These are phyloP conservation scores for Spheniscus mendiculus DNA, from an alignment of 2,113 vertebrate genomes.

Conservation along the genomic window DNA sequence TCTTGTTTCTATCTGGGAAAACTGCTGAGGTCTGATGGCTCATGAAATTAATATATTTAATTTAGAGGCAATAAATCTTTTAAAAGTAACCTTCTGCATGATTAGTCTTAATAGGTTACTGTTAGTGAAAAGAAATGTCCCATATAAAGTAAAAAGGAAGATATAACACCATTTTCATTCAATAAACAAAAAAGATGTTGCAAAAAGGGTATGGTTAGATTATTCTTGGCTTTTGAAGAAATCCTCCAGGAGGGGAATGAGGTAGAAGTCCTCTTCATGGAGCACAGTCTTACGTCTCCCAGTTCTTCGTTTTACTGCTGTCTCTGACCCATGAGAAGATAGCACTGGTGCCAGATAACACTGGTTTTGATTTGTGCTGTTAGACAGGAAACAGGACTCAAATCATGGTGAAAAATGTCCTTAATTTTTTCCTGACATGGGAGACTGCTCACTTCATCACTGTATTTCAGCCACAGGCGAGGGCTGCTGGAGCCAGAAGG, in stretches of 20 bases:
- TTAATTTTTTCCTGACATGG: not conserved
- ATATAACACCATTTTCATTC: not conserved
- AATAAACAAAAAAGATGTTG: not conserved
- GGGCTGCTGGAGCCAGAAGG: not conserved
- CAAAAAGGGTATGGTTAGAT: not conserved
- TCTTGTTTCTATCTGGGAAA: not conserved
- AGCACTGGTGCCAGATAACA: not conserved
- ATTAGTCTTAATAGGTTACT: not conserved
- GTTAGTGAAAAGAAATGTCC: not conserved
- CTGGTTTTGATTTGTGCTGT: not conserved
- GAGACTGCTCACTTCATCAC: not conserved
- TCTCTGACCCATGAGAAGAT: not conserved
- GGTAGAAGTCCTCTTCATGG: not conserved
- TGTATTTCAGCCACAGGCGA: rapidly evolving
- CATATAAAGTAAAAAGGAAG: not conserved
- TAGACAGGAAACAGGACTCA: not conserved
- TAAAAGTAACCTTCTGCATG: not conserved
- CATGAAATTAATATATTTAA: not conserved
- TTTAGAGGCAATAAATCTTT: not conserved
- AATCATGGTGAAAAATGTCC: not conserved
- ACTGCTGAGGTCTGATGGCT: not conserved
- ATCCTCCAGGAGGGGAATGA: not conserved
- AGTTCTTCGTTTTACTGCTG: not conserved
- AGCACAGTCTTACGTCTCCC: not conserved
- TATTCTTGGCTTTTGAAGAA: not conserved